These are phyloP conservation scores for Horisme vitalbata DNA, from an alignment of 2,888 invertebrate genomes.

Conservation along the genomic window DNA sequence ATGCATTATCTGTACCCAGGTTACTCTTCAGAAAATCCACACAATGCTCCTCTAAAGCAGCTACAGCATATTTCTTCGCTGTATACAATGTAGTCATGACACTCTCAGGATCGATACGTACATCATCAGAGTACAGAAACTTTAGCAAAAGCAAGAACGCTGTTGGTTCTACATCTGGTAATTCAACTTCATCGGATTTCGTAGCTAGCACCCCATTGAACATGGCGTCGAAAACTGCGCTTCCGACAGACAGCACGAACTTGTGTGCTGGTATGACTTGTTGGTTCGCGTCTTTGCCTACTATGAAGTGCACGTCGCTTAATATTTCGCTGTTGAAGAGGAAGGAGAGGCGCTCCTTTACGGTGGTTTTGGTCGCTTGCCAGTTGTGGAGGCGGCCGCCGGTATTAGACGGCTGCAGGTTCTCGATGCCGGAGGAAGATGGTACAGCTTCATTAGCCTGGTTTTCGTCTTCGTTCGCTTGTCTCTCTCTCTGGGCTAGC, in stretches of 20 bases:
- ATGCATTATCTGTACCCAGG: constrained; percentile 92
- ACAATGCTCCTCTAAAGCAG: constrained; percentile 91
- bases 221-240: constrained; percentile 94
- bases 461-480: constrained; percentile 57
- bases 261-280: constrained; percentile 90
- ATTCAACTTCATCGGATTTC: constrained; percentile 87
- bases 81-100: constrained; percentile 94
- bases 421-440: constrained; percentile 65
- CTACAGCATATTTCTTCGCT: constrained; percentile 94
- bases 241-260: constrained; percentile 91
- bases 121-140: constrained; percentile 91
- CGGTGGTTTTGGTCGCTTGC: constrained; percentile 89
- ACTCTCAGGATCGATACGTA: constrained; percentile 91
- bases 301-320: constrained; percentile 89
- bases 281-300: constrained; percentile 87
- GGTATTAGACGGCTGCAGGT: constrained; percentile 65
- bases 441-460: constrained; percentile 56
- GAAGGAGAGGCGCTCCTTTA: constrained; percentile 89
- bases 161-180: constrained; percentile 92
- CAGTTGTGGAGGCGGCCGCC: constrained; percentile 83
- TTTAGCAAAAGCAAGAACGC: constrained; percentile 89
- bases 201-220: constrained; percentile 90
- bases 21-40: constrained; percentile 90
- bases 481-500: constrained; percentile 44
- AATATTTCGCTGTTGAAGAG: constrained; percentile 78